These are phyloP conservation scores for Macheiramphus alcinus DNA, from an alignment of 2,113 vertebrate genomes.

Conservation along the genomic window DNA sequence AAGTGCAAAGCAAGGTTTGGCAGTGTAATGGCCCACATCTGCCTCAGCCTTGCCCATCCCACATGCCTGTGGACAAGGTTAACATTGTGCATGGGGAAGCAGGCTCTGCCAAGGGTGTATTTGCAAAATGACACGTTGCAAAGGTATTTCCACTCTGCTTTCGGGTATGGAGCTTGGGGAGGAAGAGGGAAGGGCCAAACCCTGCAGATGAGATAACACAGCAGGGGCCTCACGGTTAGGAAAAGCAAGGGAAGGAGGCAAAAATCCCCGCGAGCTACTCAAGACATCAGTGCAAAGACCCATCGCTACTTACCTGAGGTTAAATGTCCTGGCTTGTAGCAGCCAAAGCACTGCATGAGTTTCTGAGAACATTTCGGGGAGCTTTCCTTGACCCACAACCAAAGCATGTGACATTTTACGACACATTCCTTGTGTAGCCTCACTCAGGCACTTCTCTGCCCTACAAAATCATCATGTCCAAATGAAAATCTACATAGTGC, in stretches of 20 bases:
- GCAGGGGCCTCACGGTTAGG: background rate
- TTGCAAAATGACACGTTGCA: slow-evolving; percentile 41
- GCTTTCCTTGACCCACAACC: background rate
- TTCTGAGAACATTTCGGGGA: background rate
- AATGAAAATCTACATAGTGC: background rate
- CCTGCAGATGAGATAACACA: slow-evolving; percentile 7
- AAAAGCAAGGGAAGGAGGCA: background rate
- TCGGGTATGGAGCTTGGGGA: background rate
- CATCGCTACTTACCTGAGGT: background rate
- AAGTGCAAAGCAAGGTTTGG: background rate
- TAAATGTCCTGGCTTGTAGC: background rate
- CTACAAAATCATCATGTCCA: background rate
- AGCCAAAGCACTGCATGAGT: background rate
- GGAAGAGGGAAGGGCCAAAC: slow-evolving; percentile 23
- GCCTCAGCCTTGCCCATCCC: background rate
- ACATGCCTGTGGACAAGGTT: background rate
- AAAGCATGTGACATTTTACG: background rate
- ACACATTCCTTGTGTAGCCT: rapidly evolving
- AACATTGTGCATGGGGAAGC: background rate
- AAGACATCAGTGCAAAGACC: background rate
- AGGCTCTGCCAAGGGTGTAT: slow-evolving; percentile 26
- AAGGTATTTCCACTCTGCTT: background rate
- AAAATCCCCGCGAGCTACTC: background rate
- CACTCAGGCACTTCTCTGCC: background rate
- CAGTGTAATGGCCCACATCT: background rate